phyloP scores from a whole-genome alignment of 1,140 invertebrate species.

The Homalodisca vitripennis region DNA sequence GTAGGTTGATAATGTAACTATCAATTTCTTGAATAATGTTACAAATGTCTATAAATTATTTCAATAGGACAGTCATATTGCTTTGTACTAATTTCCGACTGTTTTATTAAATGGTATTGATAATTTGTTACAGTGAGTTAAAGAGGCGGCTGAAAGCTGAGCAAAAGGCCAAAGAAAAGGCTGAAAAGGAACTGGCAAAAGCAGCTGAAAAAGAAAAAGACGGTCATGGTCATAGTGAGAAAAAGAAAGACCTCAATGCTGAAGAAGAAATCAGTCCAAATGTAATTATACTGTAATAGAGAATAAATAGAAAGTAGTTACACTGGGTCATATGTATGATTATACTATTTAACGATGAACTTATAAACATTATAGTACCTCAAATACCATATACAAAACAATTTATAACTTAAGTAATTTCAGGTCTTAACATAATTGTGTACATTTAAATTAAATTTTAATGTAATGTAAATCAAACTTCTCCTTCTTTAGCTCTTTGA shows the following conservation, averaged over 20 bases:
- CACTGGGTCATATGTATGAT: no score
- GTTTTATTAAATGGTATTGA: conserved; percentile 2
- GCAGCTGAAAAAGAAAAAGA: conserved; percentile 46
- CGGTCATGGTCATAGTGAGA: conserved; percentile 46
- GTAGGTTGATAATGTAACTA: neutral
- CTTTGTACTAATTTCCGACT: neutral
- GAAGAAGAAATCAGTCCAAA: conserved; percentile 91
- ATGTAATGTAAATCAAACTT: no score
- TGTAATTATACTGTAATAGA: no score
- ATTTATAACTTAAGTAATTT: no score
- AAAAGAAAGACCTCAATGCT: conserved; percentile 50
- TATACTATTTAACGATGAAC: no score
- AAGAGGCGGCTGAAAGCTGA: conserved; percentile 89
- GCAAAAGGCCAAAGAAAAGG: conserved; percentile 90
- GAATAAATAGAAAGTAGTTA: no score
- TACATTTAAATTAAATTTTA: no score
- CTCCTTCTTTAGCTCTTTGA: no score
- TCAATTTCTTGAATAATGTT: neutral
- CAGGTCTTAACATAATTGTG: no score
- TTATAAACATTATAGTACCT: no score
- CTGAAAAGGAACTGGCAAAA: conserved; percentile 68
- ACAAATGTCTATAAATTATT: neutral
- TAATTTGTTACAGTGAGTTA: conserved; percentile 74
- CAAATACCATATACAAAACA: no score
- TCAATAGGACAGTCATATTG: neutral